A percentile compares a stretch with the other conserved stretches of the same genome.
These are phyloP conservation scores for Coregonus suidteri DNA, from an alignment of 2,797 vertebrate species.

Conservation along the genomic window DNA sequence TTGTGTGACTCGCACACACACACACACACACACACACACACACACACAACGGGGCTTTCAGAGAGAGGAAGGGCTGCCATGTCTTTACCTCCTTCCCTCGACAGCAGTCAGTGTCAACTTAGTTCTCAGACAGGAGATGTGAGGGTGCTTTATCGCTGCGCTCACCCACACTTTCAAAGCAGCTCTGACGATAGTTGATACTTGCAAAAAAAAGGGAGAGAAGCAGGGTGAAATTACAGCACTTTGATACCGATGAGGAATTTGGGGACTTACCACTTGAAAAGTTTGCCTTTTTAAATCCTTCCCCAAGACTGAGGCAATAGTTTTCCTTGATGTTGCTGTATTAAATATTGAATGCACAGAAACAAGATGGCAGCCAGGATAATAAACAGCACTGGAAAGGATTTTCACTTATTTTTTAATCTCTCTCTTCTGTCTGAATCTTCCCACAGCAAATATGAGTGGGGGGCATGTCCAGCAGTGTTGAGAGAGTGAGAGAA, in stretches of 20 bases:
- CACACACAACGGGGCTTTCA: not conserved
- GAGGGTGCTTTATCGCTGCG: slow-evolving; percentile 29
- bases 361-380: slow-evolving; percentile 54
- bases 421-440: slow-evolving; percentile 46
- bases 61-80: slow-evolving; percentile 23
- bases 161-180: slow-evolving; percentile 23
- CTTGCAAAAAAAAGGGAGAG: not conserved
- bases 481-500: not conserved
- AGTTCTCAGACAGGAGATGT: not conserved
- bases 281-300: slow-evolving; percentile 46
- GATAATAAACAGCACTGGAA: slow-evolving; percentile 60
- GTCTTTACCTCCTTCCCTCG: not conserved
- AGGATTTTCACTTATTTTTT: slow-evolving; percentile 50
- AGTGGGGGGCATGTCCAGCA: not conserved
- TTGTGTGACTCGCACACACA: too few relatives aligned
- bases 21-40: not conserved
- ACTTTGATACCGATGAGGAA: slow-evolving; percentile 38
- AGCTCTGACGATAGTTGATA: slow-evolving; percentile 12
- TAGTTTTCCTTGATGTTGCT: slow-evolving; percentile 59
- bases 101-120: not conserved
- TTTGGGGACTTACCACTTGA: slow-evolving; percentile 25
- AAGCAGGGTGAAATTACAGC: slow-evolving; percentile 25
- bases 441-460: slow-evolving; percentile 48
- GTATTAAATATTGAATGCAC: slow-evolving; percentile 71
- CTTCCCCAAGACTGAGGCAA: slow-evolving; percentile 21